Base-by-base conservation (phyloP, 2,888 invertebrate genomes). In the Microplitis deprimator region DNA sequence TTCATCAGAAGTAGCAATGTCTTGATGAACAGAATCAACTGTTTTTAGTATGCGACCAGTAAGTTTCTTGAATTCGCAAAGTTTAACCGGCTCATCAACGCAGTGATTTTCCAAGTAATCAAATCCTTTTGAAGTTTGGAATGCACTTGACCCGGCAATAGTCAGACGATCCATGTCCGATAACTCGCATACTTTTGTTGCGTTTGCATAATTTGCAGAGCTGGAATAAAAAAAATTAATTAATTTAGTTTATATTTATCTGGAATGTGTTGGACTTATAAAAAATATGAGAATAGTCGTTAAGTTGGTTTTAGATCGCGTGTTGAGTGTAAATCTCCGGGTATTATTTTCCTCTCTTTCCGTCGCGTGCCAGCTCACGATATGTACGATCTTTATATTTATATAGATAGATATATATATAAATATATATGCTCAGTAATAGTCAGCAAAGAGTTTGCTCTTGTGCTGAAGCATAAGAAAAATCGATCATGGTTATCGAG, bases 101-200 rank as follows among this genome's bases (percentile, higher is more conserved):
- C 97, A 97, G 90, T 97, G 96, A 91, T 97, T 97, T 90, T 97
- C 97, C 91, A 97, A 92, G 91, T 96, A 97, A 88, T 97, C 97
- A 86, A 93, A 90, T 38, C 91, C 92, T 78, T 91, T 91, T 5
- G 91, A 89, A 1, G 90, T 83, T 88, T 94, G 94, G 90, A 96
- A 96, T 83, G 94, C 93, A 85, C 92, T 94, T 76, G 95, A 94
- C 83, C 96, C 96, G 79, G 95, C 96, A 86, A 96, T 92, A 75
- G 97, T 96, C 90, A 97, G 93, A 84, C 97, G 93, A 91, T 97
- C 97, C 96, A 97, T 96, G 91, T 95, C 96, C 80, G 96, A 96
- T 85, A 97, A 92, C 89, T 95, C 95, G 91, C 97, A 97, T 88
- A 94, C 94, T 81, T 96, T 96, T 81, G 95, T 95, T 82, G 93